Conservation (phyloP, 2,113 vertebrate species). For the Etia nguti region DNA sequence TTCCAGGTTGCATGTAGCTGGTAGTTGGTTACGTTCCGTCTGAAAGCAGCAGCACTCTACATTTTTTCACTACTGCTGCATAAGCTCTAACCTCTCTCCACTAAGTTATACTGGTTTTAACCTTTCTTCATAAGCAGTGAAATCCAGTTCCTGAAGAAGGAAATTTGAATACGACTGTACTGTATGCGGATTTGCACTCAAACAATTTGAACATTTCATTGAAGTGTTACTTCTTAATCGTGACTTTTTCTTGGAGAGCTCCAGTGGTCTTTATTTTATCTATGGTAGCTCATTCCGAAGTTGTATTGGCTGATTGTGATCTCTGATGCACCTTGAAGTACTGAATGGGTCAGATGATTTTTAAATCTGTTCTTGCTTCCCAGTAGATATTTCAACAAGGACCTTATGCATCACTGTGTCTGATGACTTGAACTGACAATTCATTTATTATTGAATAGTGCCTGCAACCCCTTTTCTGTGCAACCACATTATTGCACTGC, state of each 20-base stretch:
- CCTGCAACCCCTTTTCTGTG: background rate
- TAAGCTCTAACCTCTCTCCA: background rate
- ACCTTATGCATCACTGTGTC: background rate
- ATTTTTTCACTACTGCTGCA: background rate
- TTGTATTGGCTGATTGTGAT: background rate
- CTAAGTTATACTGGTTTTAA: background rate
- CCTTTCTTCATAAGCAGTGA: background rate
- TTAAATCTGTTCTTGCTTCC: background rate
- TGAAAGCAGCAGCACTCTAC: background rate
- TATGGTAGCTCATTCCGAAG: background rate
- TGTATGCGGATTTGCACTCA: background rate
- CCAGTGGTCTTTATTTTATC: background rate
- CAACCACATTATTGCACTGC: slow-evolving; percentile 1
- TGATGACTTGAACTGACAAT: background rate
- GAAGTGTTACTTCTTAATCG: background rate
- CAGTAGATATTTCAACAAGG: background rate
- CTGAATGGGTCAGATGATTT: background rate
- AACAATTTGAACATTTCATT: background rate
- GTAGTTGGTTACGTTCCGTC: background rate
- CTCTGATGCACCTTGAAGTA: background rate
- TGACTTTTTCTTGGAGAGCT: background rate
- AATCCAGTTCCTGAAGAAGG: background rate
- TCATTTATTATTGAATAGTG: background rate
- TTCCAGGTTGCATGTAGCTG: background rate
- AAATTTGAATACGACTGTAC: background rate